Percentiles rank a stretch among this genome's conserved stretches.
phyloP scores from a whole-genome alignment of 2,888 invertebrate species.

The Dasysyrphus albostriatus region DNA sequence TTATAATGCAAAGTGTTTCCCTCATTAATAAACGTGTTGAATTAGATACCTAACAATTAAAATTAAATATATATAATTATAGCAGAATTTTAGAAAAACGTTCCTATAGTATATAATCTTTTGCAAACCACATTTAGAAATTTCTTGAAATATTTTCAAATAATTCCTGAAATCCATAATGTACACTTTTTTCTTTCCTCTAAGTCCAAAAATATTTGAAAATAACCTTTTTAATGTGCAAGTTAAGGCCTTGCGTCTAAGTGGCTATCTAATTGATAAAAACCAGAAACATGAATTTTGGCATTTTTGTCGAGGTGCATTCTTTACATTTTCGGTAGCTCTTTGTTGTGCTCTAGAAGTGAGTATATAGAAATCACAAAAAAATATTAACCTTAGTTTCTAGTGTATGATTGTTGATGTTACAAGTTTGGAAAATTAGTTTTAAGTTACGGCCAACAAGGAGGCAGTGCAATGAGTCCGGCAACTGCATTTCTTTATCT shows the following conservation, averaged over 20 bases:
- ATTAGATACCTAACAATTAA: background rate
- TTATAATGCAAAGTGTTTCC: background rate
- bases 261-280: constrained; percentile 78
- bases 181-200: constrained; percentile 11
- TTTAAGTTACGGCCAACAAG: constrained; percentile 47
- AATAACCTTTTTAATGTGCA: constrained; percentile 78
- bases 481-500: constrained; percentile 79
- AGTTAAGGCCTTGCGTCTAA: constrained; percentile 76
- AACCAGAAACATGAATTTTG: constrained; percentile 76
- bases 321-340: constrained; percentile 78
- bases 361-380: background rate
- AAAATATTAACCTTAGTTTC: background rate
- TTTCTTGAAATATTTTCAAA: background rate
- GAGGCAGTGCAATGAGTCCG: constrained; percentile 77
- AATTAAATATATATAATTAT: background rate
- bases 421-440: constrained; percentile 28
- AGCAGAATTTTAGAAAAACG: background rate
- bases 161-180: background rate
- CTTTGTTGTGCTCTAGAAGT: constrained; percentile 77
- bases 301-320: constrained; percentile 76
- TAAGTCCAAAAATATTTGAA: constrained; percentile 75
- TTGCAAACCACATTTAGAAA: background rate
- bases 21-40: background rate
- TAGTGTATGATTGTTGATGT: background rate
- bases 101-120: background rate